Percentiles rank a stretch among this genome's conserved stretches.
These are phyloP conservation scores for Dorcus hopei DNA, from an alignment of 2,888 invertebrate species.

Conservation along the genomic window DNA sequence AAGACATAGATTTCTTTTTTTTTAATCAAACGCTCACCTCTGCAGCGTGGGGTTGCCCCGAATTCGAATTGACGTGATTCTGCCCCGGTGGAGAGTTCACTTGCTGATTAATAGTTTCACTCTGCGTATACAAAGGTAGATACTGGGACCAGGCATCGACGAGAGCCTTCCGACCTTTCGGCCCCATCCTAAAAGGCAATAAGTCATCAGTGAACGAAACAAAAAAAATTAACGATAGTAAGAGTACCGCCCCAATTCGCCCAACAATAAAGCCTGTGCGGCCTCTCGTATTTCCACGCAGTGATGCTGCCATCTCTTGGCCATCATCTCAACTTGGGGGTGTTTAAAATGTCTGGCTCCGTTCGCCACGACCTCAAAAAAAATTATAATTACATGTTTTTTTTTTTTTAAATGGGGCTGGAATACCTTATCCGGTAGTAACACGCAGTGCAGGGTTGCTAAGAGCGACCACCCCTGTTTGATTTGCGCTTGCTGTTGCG, in stretches of 20 bases:
- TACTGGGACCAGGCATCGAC: constrained; percentile 97
- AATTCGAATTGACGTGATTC: constrained; percentile 47
- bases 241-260: constrained; percentile 76
- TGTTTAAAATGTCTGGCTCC: constrained; percentile 81
- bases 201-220: not conserved
- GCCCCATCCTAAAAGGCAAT: constrained; percentile 61
- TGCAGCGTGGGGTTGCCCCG: constrained; percentile 18
- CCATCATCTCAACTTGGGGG: constrained; percentile 97
- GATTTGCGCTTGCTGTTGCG: constrained; percentile 86
- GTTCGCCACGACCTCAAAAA: constrained; percentile 45
- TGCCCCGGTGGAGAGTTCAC: constrained; percentile 50
- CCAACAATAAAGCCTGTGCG: constrained; percentile 89
- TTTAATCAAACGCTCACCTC: not conserved
- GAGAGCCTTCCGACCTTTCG: constrained; percentile 86
- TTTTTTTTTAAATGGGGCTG: not conserved
- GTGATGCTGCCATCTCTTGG: constrained; percentile 97
- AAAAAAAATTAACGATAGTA: not conserved
- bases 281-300: constrained; percentile 97
- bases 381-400: too few relatives aligned
- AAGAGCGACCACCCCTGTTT: constrained; percentile 97
- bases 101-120: constrained; percentile 73
- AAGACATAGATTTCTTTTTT: not conserved
- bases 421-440: constrained; percentile 88
- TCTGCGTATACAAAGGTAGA: constrained; percentile 82
- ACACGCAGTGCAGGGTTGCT: constrained; percentile 93